These are phyloP conservation scores for Polypedilum vanderplanki DNA, from an alignment of 1,140 invertebrate genomes.

Conservation along the genomic window DNA sequence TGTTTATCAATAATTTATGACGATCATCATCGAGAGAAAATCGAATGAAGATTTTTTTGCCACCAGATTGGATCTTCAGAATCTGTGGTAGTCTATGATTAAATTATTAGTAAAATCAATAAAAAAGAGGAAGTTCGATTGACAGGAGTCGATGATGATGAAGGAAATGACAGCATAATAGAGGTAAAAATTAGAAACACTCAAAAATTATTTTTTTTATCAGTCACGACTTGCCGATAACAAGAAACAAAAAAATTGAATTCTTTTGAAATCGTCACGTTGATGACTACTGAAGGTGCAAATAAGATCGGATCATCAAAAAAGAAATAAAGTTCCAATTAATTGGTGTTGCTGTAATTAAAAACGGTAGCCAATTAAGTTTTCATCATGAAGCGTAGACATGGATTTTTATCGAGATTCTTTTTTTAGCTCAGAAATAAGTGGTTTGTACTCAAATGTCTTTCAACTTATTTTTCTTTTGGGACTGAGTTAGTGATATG, in stretches of 20 bases:
- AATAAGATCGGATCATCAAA: neutral
- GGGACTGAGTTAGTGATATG: neutral
- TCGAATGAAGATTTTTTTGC: neutral
- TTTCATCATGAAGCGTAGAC: neutral
- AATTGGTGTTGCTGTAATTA: neutral
- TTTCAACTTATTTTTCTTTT: no score
- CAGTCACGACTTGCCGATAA: neutral
- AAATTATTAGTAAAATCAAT: conserved; percentile 27
- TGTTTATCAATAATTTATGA: conserved; percentile 7
- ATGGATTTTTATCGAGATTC: neutral
- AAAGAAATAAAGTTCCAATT: neutral
- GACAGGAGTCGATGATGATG: neutral
- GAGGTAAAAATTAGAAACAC: neutral
- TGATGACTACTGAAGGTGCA: neutral
- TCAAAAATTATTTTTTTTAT: neutral
- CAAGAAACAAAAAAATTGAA: neutral
- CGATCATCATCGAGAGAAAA: neutral
- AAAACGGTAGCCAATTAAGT: conserved; percentile 22
- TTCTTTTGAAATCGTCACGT: neutral
- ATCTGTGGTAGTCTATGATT: neutral
- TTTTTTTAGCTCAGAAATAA: no score
- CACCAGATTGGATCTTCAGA: conserved; percentile 9
- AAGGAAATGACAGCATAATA: conserved; percentile 6
- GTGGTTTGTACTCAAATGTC: no score
- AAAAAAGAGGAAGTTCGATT: neutral